Evolutionary conservation across 2,888 invertebrate genomes (phyloP), one percentile per base, ranked within the genome.

Genomic region (Esperia sulphurella): DNA sequence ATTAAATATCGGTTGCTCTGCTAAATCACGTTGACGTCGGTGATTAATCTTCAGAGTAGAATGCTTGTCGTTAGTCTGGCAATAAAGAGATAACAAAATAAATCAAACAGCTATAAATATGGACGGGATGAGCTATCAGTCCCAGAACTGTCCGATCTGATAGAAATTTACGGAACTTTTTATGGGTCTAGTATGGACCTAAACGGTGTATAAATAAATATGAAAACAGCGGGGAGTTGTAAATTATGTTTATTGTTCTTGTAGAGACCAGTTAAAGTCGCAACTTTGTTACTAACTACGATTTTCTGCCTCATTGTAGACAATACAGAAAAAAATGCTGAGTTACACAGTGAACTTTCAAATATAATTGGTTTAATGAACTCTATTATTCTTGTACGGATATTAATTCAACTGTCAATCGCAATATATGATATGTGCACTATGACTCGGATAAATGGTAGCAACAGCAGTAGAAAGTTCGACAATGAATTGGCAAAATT

Each of bases 11-110:
- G 73, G 86, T 79, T 78, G 83, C 79, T 84, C 85, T 83, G 86
- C 85, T 88, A 89, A 89, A 89, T 89, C 88, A 88, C 79, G 78
- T 73, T 79, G 88, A 87, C 87, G 76, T 68, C 68, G 71, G 86
- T 84, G 83, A 89, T 89, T 87, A 87, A 89, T 89, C 87, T 88
- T 81, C 73, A 52, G 58, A 82, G 77, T 73, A 86, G 86, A 86
- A 87, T 79, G 85, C 80, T 79, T 88, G 88, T 89, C 88, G 86
- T 87, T 88, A 87, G 83, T 64, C 74, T 57, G 68, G 84, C 85
- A 85, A 87, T 89, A 88, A 88, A 88, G 85, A 82, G 84, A 85
- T 87, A 88, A 87, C 83, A 84, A 86, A 87, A 89, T 89, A 89
- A 89, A 89, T 88, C 88, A 89, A 87, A 87, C 64, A 61, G 77